Percentiles rank a stretch among this genome's conserved stretches.
Conservation (phyloP, 2,797 vertebrate genomes). For the Kryptolebias ocellatus region DNA sequence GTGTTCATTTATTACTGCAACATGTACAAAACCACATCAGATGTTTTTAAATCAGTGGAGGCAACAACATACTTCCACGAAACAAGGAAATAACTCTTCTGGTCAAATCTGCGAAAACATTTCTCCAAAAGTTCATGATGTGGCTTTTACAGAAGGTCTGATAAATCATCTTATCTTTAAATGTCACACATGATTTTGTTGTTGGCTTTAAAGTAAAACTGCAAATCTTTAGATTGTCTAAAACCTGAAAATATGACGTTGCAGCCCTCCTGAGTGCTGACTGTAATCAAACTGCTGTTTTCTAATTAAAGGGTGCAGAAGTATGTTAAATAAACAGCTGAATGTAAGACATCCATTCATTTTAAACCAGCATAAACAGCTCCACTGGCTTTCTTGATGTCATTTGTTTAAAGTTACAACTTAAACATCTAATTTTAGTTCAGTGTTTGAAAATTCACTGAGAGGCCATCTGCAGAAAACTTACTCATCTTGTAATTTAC, state of each 20-base stretch:
- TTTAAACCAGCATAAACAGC: not conserved
- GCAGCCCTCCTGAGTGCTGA: not conserved
- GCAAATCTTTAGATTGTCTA: not conserved
- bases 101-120: too few relatives aligned
- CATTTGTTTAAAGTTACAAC: not conserved
- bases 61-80: not conserved
- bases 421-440: conserved; percentile 8
- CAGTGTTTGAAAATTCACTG: not conserved
- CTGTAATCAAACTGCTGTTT: conserved; percentile 2
- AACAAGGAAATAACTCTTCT: not conserved
- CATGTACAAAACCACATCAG: too few relatives aligned
- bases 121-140: not conserved
- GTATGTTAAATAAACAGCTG: not conserved
- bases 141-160: not conserved
- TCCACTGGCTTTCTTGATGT: not conserved
- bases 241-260: too few relatives aligned
- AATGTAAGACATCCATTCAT: not conserved
- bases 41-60: too few relatives aligned
- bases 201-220: not conserved
- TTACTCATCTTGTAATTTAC: not conserved
- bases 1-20: too few relatives aligned
- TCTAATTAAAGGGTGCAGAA: conserved; percentile 29
- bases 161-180: not conserved
- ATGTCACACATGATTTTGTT: not conserved
- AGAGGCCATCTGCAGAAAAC: not conserved